These are phyloP conservation scores for Cordilura impudica DNA, from an alignment of 2,888 invertebrate species.

Conservation along the genomic window DNA sequence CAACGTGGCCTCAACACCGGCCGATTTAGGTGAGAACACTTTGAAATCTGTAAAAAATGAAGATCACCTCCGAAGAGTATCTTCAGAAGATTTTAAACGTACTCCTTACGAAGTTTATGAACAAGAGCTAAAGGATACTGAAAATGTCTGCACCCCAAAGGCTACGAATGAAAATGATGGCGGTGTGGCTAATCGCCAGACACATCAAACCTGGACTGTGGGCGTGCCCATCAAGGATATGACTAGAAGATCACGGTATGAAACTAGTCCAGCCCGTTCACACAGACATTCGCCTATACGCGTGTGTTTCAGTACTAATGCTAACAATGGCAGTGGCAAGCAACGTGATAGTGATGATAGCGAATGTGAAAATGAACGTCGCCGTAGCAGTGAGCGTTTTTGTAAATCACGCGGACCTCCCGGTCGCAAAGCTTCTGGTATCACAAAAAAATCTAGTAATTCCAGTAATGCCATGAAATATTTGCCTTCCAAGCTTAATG, in stretches of 20 bases:
- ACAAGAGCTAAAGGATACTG: conserved; percentile 67
- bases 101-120: conserved; percentile 72
- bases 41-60: conserved; percentile 55
- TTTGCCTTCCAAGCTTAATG: conserved; percentile 71
- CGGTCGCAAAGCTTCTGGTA: conserved; percentile 78
- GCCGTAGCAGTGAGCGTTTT: conserved; percentile 83
- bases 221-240: conserved; percentile 69
- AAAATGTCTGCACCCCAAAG: conserved; percentile 36
- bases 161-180: conserved; percentile 72
- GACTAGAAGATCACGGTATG: conserved; percentile 71
- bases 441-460: conserved; percentile 72
- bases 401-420: conserved; percentile 81
- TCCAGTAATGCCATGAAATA: conserved; percentile 69
- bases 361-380: conserved; percentile 82
- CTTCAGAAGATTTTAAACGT: conserved; percentile 75
- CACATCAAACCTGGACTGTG: conserved; percentile 57
- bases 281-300: conserved; percentile 75
- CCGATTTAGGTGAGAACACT: conserved; percentile 59
- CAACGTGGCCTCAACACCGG: conserved; percentile 63
- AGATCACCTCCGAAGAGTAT: conserved; percentile 74
- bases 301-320: conserved; percentile 62
- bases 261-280: conserved; percentile 78
- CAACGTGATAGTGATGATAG: conserved; percentile 78
- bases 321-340: conserved; percentile 48
- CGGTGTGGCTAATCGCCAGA: conserved; percentile 70